These are phyloP conservation scores for Oncorhynchus kisutch DNA, from an alignment of 2,113 vertebrate genomes.

Conservation along the genomic window DNA sequence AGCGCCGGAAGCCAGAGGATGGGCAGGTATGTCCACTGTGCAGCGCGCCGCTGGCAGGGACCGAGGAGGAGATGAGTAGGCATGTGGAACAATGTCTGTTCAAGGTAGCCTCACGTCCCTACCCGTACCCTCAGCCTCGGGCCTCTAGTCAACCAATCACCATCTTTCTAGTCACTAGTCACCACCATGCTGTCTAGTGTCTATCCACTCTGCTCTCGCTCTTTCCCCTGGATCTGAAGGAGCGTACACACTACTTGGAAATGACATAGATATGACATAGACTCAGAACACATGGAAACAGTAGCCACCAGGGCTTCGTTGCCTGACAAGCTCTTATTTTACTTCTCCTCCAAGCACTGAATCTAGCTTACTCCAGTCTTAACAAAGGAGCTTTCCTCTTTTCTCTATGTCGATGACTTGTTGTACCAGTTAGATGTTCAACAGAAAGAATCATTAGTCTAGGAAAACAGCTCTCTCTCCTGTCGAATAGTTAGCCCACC, in stretches of 20 bases:
- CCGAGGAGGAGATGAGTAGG: slow-evolving; percentile 99
- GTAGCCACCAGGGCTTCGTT: too few species aligned
- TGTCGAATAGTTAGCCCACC: neutral
- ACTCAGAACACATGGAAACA: too few species aligned
- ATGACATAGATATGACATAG: too few species aligned
- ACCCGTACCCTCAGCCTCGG: slow-evolving; percentile 46
- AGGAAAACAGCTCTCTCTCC: neutral
- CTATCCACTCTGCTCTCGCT: too few species aligned
- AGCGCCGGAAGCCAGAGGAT: slow-evolving; percentile 98
- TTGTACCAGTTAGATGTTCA: neutral
- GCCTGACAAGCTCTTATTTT: too few species aligned
- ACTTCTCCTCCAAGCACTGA: neutral
- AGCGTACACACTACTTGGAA: too few species aligned
- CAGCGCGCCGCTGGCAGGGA: slow-evolving; percentile 95
- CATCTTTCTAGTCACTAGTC: neutral
- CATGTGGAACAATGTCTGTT: slow-evolving; percentile 99
- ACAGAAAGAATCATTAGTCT: neutral
- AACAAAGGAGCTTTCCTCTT: neutral
- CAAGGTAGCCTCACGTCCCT: slow-evolving; percentile 83
- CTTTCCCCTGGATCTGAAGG: too few species aligned
- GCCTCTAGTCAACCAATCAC: slow-evolving; percentile 1
- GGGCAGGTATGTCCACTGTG: slow-evolving; percentile 99
- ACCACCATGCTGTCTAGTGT: too few species aligned
- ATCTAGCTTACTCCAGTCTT: neutral
- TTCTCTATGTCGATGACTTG: neutral